Conservation (phyloP, 2,113 vertebrate species). For the Silurus asotus region DNA sequence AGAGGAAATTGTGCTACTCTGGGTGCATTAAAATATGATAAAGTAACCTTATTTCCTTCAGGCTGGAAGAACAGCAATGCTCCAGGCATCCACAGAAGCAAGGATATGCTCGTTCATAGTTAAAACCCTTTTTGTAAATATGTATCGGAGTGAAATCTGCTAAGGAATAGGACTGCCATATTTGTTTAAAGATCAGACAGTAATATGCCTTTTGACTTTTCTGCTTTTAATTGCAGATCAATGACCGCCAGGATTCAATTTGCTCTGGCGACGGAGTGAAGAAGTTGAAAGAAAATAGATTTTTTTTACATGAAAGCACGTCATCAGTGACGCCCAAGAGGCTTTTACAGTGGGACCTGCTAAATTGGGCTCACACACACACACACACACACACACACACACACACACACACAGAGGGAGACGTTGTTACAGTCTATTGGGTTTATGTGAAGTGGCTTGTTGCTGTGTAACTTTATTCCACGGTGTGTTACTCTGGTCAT, state of each 20-base stretch:
- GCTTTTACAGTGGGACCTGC: constrained; percentile 7
- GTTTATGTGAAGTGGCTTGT: constrained; percentile 28
- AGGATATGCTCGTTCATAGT: neutral
- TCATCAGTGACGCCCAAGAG: neutral
- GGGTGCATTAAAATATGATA: neutral
- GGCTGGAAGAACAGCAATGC: neutral
- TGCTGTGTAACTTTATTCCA: constrained; percentile 35
- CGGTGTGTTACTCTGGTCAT: constrained; percentile 38
- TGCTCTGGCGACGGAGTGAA: constrained; percentile 50
- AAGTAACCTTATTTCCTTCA: neutral
- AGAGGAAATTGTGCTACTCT: neutral
- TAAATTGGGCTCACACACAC: neutral
- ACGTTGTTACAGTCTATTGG: constrained; percentile 45
- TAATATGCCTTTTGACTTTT: constrained; percentile 56
- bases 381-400: constrained; percentile 11
- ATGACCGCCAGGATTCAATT: constrained; percentile 63
- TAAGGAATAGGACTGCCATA: constrained; percentile 53
- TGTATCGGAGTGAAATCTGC: constrained; percentile 54
- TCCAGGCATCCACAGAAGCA: neutral
- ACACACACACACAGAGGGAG: constrained; percentile 15
- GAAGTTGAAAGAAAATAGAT: constrained; percentile 67
- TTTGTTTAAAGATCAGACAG: constrained; percentile 50
- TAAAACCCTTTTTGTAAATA: constrained; percentile 2
- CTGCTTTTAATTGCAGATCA: constrained; percentile 68
- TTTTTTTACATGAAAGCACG: constrained; percentile 42